These are phyloP conservation scores for Cryptotis parvus DNA, from an alignment of 2,113 vertebrate species.

Conservation along the genomic window DNA sequence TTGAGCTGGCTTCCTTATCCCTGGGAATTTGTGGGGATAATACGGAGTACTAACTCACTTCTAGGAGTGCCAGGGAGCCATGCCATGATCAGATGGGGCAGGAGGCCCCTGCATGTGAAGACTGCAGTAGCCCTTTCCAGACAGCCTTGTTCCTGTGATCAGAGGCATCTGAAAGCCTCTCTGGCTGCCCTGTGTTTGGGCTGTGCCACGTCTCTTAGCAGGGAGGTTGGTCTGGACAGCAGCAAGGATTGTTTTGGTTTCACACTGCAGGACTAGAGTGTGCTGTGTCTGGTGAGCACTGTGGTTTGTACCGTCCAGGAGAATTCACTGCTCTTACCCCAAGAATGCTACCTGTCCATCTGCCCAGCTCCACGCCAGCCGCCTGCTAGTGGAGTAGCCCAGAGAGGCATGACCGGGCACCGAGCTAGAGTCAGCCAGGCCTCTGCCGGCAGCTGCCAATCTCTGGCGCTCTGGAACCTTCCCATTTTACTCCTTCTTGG, in stretches of 20 bases:
- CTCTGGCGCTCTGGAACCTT: constrained; percentile 30
- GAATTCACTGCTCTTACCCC: neutral
- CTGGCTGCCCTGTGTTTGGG: no score
- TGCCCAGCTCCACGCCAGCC: neutral
- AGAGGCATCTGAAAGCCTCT: no score
- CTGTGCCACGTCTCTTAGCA: neutral
- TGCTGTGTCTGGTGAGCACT: neutral
- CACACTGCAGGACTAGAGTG: neutral
- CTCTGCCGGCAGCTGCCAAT: constrained; percentile 19
- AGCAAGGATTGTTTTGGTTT: neutral
- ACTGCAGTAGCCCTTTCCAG: no score
- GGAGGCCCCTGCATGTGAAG: no score
- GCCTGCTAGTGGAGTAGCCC: constrained; percentile 27
- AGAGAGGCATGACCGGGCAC: constrained; percentile 44
- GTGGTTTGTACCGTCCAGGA: neutral
- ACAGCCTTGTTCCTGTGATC: no score
- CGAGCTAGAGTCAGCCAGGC: neutral
- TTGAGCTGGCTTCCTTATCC: no score
- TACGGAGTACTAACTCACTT: no score
- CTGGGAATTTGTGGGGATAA: no score
- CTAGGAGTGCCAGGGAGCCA: no score
- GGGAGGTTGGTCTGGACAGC: neutral
- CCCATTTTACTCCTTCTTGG: constrained; percentile 40
- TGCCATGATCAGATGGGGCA: no score
- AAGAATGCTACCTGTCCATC: neutral